phyloP scores from a whole-genome alignment of 2,888 invertebrate genomes.

The Himalopsyche anomala region DNA sequence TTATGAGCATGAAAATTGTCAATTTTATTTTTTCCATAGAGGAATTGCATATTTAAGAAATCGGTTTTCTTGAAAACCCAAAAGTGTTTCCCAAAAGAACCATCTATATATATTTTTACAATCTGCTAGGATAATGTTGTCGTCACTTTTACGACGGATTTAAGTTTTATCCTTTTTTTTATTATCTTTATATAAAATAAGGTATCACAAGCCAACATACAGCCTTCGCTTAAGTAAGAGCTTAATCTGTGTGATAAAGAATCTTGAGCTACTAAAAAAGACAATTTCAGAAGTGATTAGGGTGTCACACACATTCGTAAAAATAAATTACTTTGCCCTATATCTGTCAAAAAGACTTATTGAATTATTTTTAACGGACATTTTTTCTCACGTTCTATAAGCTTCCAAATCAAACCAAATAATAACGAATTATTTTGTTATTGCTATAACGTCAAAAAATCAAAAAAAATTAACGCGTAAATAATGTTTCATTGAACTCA shows the following conservation, averaged over 20 bases:
- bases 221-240: background rate
- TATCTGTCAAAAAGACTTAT: background rate
- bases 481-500: too few relatives aligned
- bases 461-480: too few relatives aligned
- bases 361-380: background rate
- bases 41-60: too few relatives aligned
- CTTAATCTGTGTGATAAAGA: slow-evolving; percentile 3
- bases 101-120: background rate
- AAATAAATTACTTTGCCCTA: background rate
- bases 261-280: background rate
- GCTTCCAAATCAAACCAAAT: too few relatives aligned
- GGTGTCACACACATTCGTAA: slow-evolving; percentile 12
- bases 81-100: too few relatives aligned
- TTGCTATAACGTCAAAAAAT: too few relatives aligned
- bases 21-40: too few relatives aligned
- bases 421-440: too few relatives aligned
- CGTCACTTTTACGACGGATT: slow-evolving; percentile 27
- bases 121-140: background rate
- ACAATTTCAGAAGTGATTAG: background rate
- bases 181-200: slow-evolving; percentile 18
- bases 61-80: too few relatives aligned
- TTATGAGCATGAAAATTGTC: too few relatives aligned
- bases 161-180: slow-evolving; percentile 6
- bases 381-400: too few relatives aligned
- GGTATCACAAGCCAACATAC: slow-evolving; percentile 8